phyloP scores from a whole-genome alignment of 2,113 vertebrate species.

The Alectura lathami region DNA sequence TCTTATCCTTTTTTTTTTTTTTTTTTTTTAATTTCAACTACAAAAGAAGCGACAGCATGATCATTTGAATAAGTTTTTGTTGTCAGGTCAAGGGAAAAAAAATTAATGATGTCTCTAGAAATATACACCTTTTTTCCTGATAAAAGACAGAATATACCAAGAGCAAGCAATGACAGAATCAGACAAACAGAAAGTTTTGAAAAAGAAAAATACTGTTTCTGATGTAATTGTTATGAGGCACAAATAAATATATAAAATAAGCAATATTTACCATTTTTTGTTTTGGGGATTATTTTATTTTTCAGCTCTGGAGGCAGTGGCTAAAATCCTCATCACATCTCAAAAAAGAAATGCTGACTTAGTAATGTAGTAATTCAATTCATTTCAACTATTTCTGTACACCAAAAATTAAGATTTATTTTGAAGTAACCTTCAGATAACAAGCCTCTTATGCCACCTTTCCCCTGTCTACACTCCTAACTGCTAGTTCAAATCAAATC shows the following conservation, averaged over 20 bases:
- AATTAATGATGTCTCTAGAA: neutral
- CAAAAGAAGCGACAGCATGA: neutral
- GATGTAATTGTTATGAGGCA: neutral
- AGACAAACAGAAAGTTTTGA: neutral
- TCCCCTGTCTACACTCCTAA: neutral
- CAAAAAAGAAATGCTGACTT: neutral
- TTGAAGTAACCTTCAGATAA: neutral
- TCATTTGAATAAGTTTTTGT: neutral
- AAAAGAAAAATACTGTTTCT: neutral
- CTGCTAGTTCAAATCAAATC: neutral
- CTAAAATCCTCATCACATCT: neutral
- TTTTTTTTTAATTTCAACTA: neutral
- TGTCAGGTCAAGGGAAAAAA: neutral
- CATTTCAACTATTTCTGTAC: neutral
- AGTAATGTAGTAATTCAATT: neutral
- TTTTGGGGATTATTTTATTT: neutral
- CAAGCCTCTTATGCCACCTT: neutral
- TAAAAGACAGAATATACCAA: neutral
- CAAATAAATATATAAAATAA: neutral
- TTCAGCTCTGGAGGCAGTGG: rapidly evolving
- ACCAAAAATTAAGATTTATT: neutral
- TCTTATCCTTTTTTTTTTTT: neutral
- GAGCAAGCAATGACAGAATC: neutral
- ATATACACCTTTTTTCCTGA: neutral
- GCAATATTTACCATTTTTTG: neutral